Conservation (phyloP, 2,888 invertebrate species). For the Saturnia pavonia region DNA sequence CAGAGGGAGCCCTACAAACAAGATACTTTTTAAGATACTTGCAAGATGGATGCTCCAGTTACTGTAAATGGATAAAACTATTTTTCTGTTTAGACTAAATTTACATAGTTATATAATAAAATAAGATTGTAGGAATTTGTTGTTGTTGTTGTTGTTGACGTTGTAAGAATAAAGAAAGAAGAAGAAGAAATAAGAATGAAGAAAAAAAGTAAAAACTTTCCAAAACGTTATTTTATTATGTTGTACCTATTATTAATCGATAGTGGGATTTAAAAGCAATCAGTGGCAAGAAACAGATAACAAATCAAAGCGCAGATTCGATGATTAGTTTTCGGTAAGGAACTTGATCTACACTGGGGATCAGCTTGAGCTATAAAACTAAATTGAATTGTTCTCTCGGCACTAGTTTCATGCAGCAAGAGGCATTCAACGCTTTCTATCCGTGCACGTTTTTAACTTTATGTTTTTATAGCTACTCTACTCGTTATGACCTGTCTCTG, state of each 20-base stretch:
- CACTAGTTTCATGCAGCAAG: constrained; percentile 60
- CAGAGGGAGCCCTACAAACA: constrained; percentile 36
- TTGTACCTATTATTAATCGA: constrained; percentile 26
- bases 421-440: constrained; percentile 49
- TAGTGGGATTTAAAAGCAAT: constrained; percentile 54
- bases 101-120: background rate
- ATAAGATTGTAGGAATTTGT: no score
- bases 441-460: constrained; percentile 60
- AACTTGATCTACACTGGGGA: constrained; percentile 66
- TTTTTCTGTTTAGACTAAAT: background rate
- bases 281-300: constrained; percentile 54
- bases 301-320: constrained; percentile 64
- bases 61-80: constrained; percentile 10
- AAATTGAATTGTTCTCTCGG: constrained; percentile 77
- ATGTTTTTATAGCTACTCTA: constrained; percentile 48
- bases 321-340: constrained; percentile 67
- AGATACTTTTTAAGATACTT: constrained; percentile 22
- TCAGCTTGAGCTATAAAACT: constrained; percentile 73
- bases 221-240: background rate
- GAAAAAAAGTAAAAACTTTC: no score
- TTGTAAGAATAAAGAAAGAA: no score
- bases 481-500: constrained; percentile 40
- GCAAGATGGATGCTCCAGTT: background rate
- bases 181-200: no score
- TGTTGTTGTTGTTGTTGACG: no score